These are phyloP conservation scores for Porites cylindrica DNA, from an alignment of 92 coral and sea anemone species.

Conservation along the genomic window DNA sequence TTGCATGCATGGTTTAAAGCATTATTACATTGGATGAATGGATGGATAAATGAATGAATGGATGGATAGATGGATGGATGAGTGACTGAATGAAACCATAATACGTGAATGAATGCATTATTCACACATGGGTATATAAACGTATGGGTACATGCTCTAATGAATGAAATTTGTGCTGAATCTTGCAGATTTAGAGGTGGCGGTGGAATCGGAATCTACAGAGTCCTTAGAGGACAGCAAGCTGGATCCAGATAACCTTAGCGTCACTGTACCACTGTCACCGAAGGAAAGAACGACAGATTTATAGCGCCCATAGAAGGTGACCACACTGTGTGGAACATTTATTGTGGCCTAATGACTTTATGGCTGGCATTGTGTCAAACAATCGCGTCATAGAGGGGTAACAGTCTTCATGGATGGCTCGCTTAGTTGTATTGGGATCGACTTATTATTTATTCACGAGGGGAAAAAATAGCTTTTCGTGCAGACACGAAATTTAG, in stretches of 20 bases:
- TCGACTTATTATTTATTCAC: too few relatives aligned
- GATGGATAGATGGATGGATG: background rate
- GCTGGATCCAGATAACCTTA: slow-evolving; percentile 9
- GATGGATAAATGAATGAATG: background rate
- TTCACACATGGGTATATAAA: background rate
- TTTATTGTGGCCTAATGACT: background rate
- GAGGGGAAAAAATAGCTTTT: too few relatives aligned
- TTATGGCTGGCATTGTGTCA: too few relatives aligned
- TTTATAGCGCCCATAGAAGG: background rate
- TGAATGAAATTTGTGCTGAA: too few relatives aligned
- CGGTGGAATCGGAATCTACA: slow-evolving; percentile 23
- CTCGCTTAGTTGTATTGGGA: too few relatives aligned
- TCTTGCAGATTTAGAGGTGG: slow-evolving; percentile 29
- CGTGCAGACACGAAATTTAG: too few relatives aligned
- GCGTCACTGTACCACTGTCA: slow-evolving; percentile 33
- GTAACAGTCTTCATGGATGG: too few relatives aligned
- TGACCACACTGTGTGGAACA: background rate
- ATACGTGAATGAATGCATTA: background rate
- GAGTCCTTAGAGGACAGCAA: background rate
- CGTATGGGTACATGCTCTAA: background rate
- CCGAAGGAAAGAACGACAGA: slow-evolving; percentile 1
- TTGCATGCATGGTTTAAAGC: too few relatives aligned
- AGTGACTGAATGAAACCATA: background rate
- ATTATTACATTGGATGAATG: too few relatives aligned
- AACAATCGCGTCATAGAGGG: too few relatives aligned